Evolutionary conservation across 1,140 invertebrate genomes (phyloP), one percentile per base, ranked within the genome.

Genomic region (Melipona quadrifasciata): DNA sequence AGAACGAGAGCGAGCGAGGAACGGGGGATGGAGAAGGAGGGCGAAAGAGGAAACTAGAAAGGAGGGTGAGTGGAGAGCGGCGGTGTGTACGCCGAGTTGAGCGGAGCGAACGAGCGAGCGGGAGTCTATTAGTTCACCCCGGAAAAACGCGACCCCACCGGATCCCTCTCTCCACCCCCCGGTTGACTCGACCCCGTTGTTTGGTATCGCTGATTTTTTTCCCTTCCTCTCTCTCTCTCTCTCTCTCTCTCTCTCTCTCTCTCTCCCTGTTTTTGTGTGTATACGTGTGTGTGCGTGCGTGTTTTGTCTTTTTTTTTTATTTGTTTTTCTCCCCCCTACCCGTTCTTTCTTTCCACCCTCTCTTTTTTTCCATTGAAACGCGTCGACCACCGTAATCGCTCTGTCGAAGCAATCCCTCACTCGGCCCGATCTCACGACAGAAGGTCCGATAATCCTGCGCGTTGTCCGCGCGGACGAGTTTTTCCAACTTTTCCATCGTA

Each of bases 61-160:
- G 71, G 83, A 81, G 87, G 84, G 85, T 51, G 86, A 86, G 85
- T 2, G 31, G 27, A 31, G 57, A 58, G 61, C 64, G 87, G 86
- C 81, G 86, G 87, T 6, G 90, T 86, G 83, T 65, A 83, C 85
- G 88, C 83, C 75, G 89, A 92, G 89, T 87, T 90, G 72, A 90
- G 86, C 87, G 87, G 39, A 86, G 80, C 87, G 89, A 87, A 80
- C 85, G 84, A 88, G 80, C 90, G 89, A 89, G 86, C 77, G 91
- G 84, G 90, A 93, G 93, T 94, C 92, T 94, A 94, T 94, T 94
- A 94, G 93, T 92, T 93, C 86, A 91, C 87, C 90, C 91, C 89
- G 91, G 91, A 91, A 94, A 94, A 94, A 93, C 92, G 90, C 91
- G 89, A 92, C 90, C 91, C 91, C 91, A 75, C 89, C 75, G 76